phyloP scores from a whole-genome alignment of 2,113 vertebrate species.

The Eulacestoma nigropectus region DNA sequence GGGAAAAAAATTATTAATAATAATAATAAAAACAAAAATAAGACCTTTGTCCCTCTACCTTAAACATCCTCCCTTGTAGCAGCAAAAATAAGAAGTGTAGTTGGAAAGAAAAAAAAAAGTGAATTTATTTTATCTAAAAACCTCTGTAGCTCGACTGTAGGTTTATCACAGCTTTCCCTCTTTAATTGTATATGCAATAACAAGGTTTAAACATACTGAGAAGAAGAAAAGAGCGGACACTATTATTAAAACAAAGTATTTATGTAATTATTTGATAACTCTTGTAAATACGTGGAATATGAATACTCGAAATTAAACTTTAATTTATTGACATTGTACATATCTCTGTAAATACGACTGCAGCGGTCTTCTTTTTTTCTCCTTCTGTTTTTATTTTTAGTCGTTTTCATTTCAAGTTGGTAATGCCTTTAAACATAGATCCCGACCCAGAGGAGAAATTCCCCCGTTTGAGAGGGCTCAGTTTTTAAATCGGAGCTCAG shows the following conservation, averaged over 20 bases:
- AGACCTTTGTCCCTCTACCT: not conserved
- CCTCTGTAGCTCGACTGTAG: conserved; percentile 59
- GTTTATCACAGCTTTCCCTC: conserved; percentile 41
- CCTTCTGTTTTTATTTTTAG: conserved; percentile 66
- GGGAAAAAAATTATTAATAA: not conserved
- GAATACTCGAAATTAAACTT: conserved; percentile 91
- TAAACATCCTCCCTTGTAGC: not conserved
- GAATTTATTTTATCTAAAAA: conserved; percentile 66
- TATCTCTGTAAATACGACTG: conserved; percentile 89
- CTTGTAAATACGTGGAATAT: conserved; percentile 96
- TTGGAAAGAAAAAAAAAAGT: conserved; percentile 2
- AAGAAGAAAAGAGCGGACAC: conserved; percentile 76
- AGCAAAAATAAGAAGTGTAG: conserved; percentile 24
- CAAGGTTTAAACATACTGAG: conserved; percentile 80
- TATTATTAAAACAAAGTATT: conserved; percentile 97
- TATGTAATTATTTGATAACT: conserved; percentile 99
- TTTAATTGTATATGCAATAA: conserved; percentile 83
- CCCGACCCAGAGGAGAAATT: not conserved
- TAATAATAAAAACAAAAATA: conserved; percentile 20
- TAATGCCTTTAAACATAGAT: conserved; percentile 10
- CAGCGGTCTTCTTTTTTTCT: conserved; percentile 70
- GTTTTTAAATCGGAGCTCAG: not conserved
- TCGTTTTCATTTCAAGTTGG: conserved; percentile 78
- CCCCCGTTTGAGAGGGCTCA: not conserved
- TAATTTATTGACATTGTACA: conserved; percentile 99